Evolutionary conservation across 2,113 vertebrate genomes (phyloP).

Genomic region (Sylvietta virens): DNA sequence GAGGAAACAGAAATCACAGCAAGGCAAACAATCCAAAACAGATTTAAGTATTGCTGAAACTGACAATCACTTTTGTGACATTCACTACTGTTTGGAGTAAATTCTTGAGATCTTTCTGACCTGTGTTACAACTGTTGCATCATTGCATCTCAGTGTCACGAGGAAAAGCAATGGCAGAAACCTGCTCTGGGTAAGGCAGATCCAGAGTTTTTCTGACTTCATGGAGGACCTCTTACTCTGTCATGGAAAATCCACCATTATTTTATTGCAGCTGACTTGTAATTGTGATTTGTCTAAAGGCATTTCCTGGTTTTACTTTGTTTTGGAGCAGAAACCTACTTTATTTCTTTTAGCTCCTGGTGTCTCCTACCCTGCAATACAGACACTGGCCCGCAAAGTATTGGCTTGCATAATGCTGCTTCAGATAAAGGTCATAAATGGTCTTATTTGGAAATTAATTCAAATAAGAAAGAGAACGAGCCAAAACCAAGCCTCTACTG

Average conservation of each 20-base stretch:
- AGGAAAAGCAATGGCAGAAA: background rate
- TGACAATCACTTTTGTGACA: background rate
- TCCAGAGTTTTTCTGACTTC: background rate
- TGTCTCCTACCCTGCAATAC: constrained; percentile 1
- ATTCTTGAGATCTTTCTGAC: background rate
- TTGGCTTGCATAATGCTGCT: constrained; percentile 31
- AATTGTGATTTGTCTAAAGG: constrained; percentile 34
- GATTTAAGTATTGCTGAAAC: background rate
- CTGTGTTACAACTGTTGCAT: background rate
- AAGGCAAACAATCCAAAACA: background rate
- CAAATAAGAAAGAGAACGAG: constrained; percentile 17
- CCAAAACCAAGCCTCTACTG: constrained; percentile 49
- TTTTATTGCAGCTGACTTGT: background rate
- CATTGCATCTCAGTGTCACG: background rate
- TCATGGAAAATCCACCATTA: background rate
- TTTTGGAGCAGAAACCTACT: constrained; percentile 10
- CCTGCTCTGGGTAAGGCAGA: background rate
- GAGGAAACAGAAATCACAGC: background rate
- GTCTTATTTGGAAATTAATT: constrained; percentile 65
- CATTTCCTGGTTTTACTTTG: constrained; percentile 28
- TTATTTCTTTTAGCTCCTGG: constrained; percentile 15
- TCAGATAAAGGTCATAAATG: constrained; percentile 64
- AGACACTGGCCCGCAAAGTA: background rate
- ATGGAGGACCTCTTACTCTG: background rate
- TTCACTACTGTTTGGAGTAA: background rate